phyloP scores from a whole-genome alignment of 2,888 invertebrate species.

The Athalia rosae region DNA sequence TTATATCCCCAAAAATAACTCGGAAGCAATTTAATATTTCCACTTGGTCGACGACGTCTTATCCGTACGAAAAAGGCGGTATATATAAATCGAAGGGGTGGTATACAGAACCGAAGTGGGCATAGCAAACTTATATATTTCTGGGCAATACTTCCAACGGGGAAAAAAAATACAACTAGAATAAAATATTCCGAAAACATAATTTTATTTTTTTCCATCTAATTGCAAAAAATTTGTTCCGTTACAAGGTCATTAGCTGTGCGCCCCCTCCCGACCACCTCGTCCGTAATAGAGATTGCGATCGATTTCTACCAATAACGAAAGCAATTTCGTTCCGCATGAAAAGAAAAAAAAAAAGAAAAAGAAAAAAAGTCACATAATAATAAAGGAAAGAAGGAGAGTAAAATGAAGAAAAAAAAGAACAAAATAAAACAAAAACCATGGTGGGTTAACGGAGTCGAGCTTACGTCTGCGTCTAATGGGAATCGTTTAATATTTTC shows the following conservation, averaged over 20 bases:
- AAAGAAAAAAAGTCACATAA: neutral
- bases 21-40: conserved; percentile 37
- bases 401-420: neutral
- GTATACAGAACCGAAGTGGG: neutral
- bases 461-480: conserved; percentile 43
- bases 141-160: conserved; percentile 8
- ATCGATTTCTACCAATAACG: conserved; percentile 38
- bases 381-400: neutral
- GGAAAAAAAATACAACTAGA: too few relatives aligned
- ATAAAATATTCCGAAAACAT: too few relatives aligned
- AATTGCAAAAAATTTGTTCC: conserved; percentile 35
- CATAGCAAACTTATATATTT: neutral
- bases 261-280: neutral
- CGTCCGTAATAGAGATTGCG: neutral
- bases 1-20: conserved; percentile 11
- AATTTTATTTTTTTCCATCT: conserved; percentile 13
- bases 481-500: conserved; percentile 47
- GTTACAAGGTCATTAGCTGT: conserved; percentile 27
- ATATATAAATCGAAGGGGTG: neutral
- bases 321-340: conserved; percentile 28
- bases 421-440: neutral
- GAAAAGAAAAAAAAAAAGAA: conserved; percentile 13
- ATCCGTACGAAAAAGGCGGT: neutral
- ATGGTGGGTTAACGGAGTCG: neutral
- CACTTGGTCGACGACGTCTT: conserved; percentile 21